A percentile compares a stretch with the other conserved stretches of the same genome.
Conservation (phyloP, 2,888 invertebrate species). For the Dasypogon diadema region DNA sequence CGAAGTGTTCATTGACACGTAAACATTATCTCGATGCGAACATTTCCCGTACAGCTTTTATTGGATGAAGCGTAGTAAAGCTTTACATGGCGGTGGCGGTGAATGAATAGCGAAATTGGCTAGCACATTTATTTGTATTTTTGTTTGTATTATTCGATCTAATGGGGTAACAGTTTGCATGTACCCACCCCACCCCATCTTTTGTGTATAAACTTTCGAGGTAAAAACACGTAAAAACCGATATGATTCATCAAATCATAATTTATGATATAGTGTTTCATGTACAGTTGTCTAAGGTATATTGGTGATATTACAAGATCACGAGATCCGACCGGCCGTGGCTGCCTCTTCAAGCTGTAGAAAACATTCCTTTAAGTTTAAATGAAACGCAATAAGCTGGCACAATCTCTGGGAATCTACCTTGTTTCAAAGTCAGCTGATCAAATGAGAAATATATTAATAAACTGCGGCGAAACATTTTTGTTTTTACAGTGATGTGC, state of each 20-base stretch:
- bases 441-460: not conserved
- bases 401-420: not conserved
- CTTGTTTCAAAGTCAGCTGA: not conserved
- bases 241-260: not conserved
- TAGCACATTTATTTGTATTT: not conserved
- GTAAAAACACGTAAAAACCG: not conserved
- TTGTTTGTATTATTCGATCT: not conserved
- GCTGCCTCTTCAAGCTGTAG: not conserved
- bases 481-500: too few relatives aligned
- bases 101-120: not conserved
- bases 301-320: not conserved
- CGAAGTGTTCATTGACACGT: slow-evolving; percentile 16
- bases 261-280: not conserved
- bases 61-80: not conserved
- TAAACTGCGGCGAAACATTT: not conserved
- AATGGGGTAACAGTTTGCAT: too few relatives aligned
- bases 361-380: not conserved
- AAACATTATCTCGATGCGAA: not conserved
- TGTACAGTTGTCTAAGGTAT: not conserved
- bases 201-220: not conserved
- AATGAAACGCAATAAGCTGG: not conserved
- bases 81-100: not conserved
- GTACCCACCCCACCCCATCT: too few relatives aligned
- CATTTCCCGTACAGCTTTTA: not conserved
- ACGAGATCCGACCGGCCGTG: too few relatives aligned